phyloP scores from a whole-genome alignment of 2,888 invertebrate species.

The Phalangium opilio region DNA sequence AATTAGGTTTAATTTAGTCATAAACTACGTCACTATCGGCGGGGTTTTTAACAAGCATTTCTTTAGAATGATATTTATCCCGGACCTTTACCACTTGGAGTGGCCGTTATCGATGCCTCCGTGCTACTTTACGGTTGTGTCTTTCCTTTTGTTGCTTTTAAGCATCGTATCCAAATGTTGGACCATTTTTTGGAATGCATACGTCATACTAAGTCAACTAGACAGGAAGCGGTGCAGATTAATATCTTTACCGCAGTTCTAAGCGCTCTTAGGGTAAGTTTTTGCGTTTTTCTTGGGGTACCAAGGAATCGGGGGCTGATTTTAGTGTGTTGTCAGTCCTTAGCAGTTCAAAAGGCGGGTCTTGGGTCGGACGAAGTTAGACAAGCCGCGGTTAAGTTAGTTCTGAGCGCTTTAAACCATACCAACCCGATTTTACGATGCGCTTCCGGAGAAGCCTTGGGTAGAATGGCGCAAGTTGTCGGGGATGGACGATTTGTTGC shows the following conservation, averaged over 20 bases:
- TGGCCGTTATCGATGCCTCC: conserved; percentile 89
- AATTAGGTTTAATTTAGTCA: conserved; percentile 27
- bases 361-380: conserved; percentile 79
- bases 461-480: conserved; percentile 78
- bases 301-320: neutral
- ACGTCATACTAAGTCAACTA: conserved; percentile 62
- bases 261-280: conserved; percentile 54
- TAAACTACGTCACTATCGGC: no score
- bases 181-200: conserved; percentile 94
- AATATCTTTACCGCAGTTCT: conserved; percentile 89
- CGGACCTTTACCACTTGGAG: conserved; percentile 77
- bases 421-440: conserved; percentile 54
- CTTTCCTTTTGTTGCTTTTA: conserved; percentile 84
- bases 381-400: conserved; percentile 53
- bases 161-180: conserved; percentile 92
- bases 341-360: conserved; percentile 66
- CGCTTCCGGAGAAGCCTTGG: conserved; percentile 86
- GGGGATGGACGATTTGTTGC: conserved; percentile 74
- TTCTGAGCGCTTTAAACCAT: conserved; percentile 43
- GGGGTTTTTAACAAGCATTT: no score
- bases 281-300: neutral
- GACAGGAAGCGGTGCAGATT: conserved; percentile 89
- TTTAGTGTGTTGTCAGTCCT: conserved; percentile 34
- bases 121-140: conserved; percentile 83
- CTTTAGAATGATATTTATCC: conserved; percentile 44